These are phyloP conservation scores for Bufo bufo DNA, from an alignment of 2,113 vertebrate genomes.

Conservation along the genomic window DNA sequence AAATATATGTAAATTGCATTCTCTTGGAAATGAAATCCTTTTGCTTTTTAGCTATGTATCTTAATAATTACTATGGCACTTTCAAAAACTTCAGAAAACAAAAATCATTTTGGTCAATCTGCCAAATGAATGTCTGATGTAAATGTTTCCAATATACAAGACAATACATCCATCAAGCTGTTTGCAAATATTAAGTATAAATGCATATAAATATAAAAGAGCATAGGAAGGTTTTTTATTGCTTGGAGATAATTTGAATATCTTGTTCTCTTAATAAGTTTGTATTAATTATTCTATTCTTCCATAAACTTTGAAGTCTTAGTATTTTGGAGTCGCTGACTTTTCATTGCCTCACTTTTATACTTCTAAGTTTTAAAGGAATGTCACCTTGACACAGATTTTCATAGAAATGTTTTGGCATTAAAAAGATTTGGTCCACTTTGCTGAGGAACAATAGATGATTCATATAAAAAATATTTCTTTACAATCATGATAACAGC, in stretches of 20 bases:
- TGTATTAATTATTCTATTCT: slow-evolving; percentile 37
- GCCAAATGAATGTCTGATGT: slow-evolving; percentile 48
- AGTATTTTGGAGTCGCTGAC: neutral
- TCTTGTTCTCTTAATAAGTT: neutral
- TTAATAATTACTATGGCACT: slow-evolving; percentile 39
- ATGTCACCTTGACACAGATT: slow-evolving; percentile 39
- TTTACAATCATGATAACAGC: slow-evolving; percentile 11
- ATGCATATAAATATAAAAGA: neutral
- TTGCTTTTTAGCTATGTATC: slow-evolving; percentile 37
- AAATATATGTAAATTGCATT: slow-evolving; percentile 55
- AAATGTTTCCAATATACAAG: neutral
- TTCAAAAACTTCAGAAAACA: slow-evolving; percentile 26
- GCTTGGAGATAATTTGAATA: slow-evolving; percentile 1
- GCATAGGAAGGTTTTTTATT: neutral
- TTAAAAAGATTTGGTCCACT: slow-evolving; percentile 45
- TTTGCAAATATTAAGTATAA: slow-evolving; percentile 21
- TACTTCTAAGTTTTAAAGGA: slow-evolving; percentile 9
- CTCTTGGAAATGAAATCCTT: slow-evolving; percentile 30
- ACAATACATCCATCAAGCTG: slow-evolving; percentile 37
- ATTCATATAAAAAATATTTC: slow-evolving; percentile 11
- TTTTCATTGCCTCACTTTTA: slow-evolving; percentile 14
- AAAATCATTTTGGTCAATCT: slow-evolving; percentile 45
- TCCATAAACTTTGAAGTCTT: slow-evolving; percentile 6
- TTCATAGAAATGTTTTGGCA: slow-evolving; percentile 29
- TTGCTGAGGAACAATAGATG: slow-evolving; percentile 37